Percentiles rank a stretch among this genome's conserved stretches.
Evolutionary conservation across 2,888 invertebrate species (phyloP).

Genomic region (Diarsia dahlii): DNA sequence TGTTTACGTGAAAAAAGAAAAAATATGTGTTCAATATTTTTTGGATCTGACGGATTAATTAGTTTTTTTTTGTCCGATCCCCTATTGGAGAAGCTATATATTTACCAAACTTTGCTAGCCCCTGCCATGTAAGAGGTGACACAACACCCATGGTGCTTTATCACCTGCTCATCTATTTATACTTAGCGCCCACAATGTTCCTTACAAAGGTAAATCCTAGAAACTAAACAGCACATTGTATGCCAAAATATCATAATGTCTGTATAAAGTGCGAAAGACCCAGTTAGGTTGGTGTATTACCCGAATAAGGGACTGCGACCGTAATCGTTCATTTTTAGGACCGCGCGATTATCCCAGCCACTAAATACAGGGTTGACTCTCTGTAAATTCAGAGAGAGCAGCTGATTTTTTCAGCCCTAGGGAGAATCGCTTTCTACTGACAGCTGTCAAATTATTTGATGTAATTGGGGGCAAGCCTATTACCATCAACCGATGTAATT

Average conservation of each 20-base stretch:
- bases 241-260: constrained; percentile 37
- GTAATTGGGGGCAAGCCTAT: too few relatives aligned
- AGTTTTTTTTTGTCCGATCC: too few relatives aligned
- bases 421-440: too few relatives aligned
- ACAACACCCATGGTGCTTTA: neutral
- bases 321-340: constrained; percentile 75
- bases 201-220: neutral
- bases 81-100: neutral
- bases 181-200: neutral
- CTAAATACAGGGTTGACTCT: constrained; percentile 49
- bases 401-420: too few relatives aligned
- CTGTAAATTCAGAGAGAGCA: neutral
- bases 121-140: too few relatives aligned
- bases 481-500: too few relatives aligned
- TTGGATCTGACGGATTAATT: too few relatives aligned
- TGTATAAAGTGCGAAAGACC: constrained; percentile 50
- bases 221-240: neutral
- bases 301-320: constrained; percentile 63
- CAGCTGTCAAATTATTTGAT: too few relatives aligned
- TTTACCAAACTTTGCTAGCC: neutral
- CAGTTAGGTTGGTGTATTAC: constrained; percentile 58
- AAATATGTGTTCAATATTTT: too few relatives aligned
- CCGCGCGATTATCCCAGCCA: constrained; percentile 62
- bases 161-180: neutral
- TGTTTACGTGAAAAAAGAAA: too few relatives aligned